Conservation (phyloP, 1,140 invertebrate species). For the Anoplophora glabripennis region DNA sequence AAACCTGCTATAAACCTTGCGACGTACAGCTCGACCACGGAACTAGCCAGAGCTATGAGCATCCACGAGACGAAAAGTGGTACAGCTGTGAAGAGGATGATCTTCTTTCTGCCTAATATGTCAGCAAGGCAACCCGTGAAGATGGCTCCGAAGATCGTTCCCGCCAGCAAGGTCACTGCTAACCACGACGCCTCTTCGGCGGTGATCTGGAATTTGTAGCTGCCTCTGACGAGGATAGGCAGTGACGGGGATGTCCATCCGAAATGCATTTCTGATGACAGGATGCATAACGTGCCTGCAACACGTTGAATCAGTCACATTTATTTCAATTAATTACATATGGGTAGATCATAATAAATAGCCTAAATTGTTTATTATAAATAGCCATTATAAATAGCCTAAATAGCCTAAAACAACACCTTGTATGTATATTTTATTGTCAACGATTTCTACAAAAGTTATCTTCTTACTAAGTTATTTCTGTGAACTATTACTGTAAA, state of each 20-base stretch:
- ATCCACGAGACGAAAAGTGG: constrained; percentile 62
- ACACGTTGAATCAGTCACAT: no score
- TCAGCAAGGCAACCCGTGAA: constrained; percentile 51
- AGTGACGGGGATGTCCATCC: constrained; percentile 44
- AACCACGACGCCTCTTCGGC: constrained; percentile 63
- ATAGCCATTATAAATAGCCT: no score
- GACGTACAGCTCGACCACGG: constrained; percentile 42
- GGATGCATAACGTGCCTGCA: constrained; percentile 35
- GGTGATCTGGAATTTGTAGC: constrained; percentile 51
- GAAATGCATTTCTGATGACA: constrained; percentile 42
- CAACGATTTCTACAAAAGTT: no score
- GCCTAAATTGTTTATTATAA: no score
- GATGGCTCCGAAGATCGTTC: constrained; percentile 52
- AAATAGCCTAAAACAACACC: no score
- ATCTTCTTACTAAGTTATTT: no score
- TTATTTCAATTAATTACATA: no score
- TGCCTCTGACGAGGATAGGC: constrained; percentile 29
- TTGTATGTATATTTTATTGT: no score
- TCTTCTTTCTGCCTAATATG: constrained; percentile 63
- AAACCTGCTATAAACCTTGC: constrained; percentile 54
- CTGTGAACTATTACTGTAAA: no score
- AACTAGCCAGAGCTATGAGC: constrained; percentile 55
- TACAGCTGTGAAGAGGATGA: constrained; percentile 59
- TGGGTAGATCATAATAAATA: no score
- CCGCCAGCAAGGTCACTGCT: constrained; percentile 47